These are phyloP conservation scores for Catharus ustulatus DNA, from an alignment of 2,797 vertebrate species.

Conservation along the genomic window DNA sequence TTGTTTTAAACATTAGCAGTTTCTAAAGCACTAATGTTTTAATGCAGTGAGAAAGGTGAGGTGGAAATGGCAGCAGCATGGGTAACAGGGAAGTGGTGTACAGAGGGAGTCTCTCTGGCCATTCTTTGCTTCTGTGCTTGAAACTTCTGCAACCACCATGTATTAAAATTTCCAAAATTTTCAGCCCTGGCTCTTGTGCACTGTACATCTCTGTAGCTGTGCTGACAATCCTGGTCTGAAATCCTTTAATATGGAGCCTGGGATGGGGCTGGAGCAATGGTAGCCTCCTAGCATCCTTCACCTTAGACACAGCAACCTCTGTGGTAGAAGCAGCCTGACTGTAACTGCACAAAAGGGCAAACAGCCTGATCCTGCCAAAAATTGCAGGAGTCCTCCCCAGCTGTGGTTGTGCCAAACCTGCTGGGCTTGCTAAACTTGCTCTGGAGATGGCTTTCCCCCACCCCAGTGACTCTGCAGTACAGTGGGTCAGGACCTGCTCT, in stretches of 20 bases:
- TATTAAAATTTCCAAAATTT: background rate
- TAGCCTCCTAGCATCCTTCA: background rate
- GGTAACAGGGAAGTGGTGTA: background rate
- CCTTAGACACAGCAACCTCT: background rate
- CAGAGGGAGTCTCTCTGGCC: background rate
- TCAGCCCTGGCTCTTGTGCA: background rate
- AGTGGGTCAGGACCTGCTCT: background rate
- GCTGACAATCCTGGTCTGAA: background rate
- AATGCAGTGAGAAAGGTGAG: background rate
- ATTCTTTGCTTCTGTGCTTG: background rate
- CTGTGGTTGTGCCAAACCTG: background rate
- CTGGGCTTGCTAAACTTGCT: background rate
- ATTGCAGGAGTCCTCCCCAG: accelerated
- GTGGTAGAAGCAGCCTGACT: background rate
- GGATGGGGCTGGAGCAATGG: background rate
- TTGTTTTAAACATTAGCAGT: background rate
- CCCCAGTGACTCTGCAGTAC: background rate
- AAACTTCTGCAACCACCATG: background rate
- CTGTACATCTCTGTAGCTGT: background rate
- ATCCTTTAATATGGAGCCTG: background rate
- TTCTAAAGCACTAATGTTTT: background rate
- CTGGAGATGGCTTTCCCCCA: background rate
- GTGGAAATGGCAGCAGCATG: background rate
- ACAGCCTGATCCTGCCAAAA: background rate
- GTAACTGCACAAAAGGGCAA: background rate